These are phyloP conservation scores for Drosophila algonquin DNA, from an alignment of 2,888 invertebrate genomes.

Conservation along the genomic window DNA sequence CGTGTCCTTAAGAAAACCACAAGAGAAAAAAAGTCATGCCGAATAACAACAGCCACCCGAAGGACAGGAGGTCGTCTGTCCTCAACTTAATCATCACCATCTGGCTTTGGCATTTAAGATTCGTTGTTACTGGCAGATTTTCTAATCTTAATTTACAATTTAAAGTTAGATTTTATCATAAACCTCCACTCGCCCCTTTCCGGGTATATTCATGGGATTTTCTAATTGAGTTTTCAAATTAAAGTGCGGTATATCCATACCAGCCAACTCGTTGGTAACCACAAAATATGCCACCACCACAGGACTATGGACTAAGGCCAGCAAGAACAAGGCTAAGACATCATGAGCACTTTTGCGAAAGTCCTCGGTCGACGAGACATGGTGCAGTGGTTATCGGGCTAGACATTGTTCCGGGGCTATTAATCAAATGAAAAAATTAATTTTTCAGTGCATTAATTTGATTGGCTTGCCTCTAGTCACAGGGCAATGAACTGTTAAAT, in stretches of 20 bases:
- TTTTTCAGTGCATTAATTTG: slow-evolving; percentile 50
- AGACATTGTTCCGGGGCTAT: slow-evolving; percentile 36
- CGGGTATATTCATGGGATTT: slow-evolving; percentile 28
- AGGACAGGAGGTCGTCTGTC: no score
- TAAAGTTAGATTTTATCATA: slow-evolving; percentile 18
- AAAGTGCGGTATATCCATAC: slow-evolving; percentile 18
- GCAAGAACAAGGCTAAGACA: slow-evolving; percentile 4
- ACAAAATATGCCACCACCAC: slow-evolving; percentile 40
- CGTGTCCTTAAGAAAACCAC: no score
- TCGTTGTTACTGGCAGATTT: neutral
- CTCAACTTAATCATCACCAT: no score
- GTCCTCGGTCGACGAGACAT: neutral
- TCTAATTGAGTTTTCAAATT: slow-evolving; percentile 47
- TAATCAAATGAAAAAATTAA: slow-evolving; percentile 46
- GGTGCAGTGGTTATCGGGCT: neutral
- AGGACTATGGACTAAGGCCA: neutral
- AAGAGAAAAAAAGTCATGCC: no score
- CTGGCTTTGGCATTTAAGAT: no score
- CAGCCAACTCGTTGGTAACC: slow-evolving; percentile 29
- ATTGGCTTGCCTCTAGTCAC: slow-evolving; percentile 25
- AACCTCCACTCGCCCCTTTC: slow-evolving; percentile 2
- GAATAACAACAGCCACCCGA: no score
- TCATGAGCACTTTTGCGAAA: no score
- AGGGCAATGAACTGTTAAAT: slow-evolving; percentile 52
- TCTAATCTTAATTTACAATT: neutral